Base-by-base conservation (phyloP, 2,888 invertebrate genomes). In the Conus canariensis region DNA sequence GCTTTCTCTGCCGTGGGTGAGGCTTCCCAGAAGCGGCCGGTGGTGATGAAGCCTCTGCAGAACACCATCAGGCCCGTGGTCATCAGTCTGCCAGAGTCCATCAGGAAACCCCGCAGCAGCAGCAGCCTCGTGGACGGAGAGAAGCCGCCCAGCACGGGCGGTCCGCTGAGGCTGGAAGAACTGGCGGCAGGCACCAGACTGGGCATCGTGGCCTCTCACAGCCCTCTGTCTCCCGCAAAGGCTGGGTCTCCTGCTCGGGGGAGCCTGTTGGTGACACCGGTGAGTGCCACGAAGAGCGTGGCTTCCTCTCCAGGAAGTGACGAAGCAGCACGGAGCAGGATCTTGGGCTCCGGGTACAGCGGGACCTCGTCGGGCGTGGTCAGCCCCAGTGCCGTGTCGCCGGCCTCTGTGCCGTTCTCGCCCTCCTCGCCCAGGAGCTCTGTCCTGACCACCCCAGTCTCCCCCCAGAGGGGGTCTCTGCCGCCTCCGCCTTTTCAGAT, bases 31-130 rank as follows among this genome's bases (percentile, higher is more conserved):
- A 14, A 25, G 9, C 64, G 25, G 19, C 30, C 85, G 1, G 64
- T 85, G 85, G 85, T 85, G 64, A 89, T 89, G 85, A 89, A 45
- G 14, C 89, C 85, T 10, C 74, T 89, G 70, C 89, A 89, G 85
- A 89, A 25, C 89, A 85, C 89, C n/a, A 58, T 85, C 70, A 45
- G 89, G 59, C 89, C 89, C 9, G 89, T 89, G n/a, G 58, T 85
- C 12, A 83, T 89, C 56, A 89, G 74, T 30, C 22, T 89, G n/a
- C 89, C 89, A 12, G 89, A 85, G 30, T 67, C 60, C 74, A 89
- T 89, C 25, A 70, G 89, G 22, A 89, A 64, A 70, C 70, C 85
- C 4, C 67, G 59, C 70, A 25, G 89, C 58, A 58, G 89, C 45
- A 70, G 70, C 87, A 22, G 86, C 59, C 10, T 59, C 16, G 88